phyloP scores from a whole-genome alignment of 1,140 invertebrate species.

The Scaptodrosophila lebanonensis region DNA sequence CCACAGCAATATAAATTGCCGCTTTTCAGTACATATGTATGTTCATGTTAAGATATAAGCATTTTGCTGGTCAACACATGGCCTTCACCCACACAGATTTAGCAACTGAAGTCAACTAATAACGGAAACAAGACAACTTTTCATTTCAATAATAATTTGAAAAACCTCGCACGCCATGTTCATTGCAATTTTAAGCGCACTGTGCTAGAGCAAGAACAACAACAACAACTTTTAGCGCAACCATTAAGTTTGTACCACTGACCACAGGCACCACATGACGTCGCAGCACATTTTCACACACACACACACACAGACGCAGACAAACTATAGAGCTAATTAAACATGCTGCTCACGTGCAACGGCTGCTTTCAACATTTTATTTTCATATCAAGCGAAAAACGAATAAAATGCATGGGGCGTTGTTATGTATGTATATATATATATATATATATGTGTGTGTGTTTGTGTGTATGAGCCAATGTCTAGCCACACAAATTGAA shows the following conservation, averaged over 20 bases:
- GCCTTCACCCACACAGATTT: no score
- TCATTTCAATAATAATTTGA: no score
- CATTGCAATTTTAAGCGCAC: no score
- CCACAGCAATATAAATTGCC: no score
- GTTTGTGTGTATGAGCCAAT: neutral
- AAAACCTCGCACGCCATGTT: no score
- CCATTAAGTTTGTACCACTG: conserved; percentile 46
- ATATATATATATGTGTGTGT: conserved; percentile 22
- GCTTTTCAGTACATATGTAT: no score
- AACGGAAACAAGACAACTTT: no score
- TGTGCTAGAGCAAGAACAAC: conserved; percentile 40
- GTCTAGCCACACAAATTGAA: conserved; percentile 46
- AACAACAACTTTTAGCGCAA: no score
- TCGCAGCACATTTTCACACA: neutral
- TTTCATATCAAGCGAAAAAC: conserved; percentile 50
- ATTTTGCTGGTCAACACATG: no score
- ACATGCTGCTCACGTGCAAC: conserved; percentile 70
- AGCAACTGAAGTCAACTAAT: no score
- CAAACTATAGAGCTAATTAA: conserved; percentile 50
- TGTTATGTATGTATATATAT: conserved; percentile 20
- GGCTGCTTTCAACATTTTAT: conserved; percentile 72
- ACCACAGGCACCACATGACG: conserved; percentile 52
- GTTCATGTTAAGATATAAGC: no score
- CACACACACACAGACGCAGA: conserved; percentile 20
- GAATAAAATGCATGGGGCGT: conserved; percentile 55